phyloP scores from a whole-genome alignment of 1,140 invertebrate genomes.

The Spodoptera litura region DNA sequence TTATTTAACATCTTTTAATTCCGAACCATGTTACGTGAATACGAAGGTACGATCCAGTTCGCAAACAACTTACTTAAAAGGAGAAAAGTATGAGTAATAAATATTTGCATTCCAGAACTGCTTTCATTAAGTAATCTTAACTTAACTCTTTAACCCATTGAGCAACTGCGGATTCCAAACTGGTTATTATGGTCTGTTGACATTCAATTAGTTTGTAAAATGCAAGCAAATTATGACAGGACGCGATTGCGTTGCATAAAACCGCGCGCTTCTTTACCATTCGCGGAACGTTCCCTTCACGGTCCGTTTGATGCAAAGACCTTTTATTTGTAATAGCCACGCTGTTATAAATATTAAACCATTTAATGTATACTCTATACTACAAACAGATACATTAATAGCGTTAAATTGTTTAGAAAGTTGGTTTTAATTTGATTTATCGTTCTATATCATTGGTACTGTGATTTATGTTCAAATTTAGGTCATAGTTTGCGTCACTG shows the following conservation, averaged over 20 bases:
- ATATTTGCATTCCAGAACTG: slow-evolving; percentile 7
- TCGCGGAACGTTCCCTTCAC: slow-evolving; percentile 38
- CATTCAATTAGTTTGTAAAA: slow-evolving; percentile 27
- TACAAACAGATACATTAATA: slow-evolving; percentile 30
- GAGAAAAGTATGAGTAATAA: slow-evolving; percentile 5
- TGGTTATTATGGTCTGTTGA: slow-evolving; percentile 21
- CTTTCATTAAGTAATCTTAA: slow-evolving; percentile 3
- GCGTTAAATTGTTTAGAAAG: slow-evolving; percentile 33
- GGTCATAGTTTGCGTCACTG: slow-evolving; percentile 1
- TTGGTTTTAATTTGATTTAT: slow-evolving; percentile 25
- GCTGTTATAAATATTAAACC: slow-evolving; percentile 40
- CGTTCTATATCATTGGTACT: neutral
- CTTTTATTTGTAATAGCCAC: slow-evolving; percentile 35
- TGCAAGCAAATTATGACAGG: slow-evolving; percentile 17
- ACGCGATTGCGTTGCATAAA: slow-evolving; percentile 39
- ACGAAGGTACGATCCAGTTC: too few species aligned
- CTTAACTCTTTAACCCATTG: slow-evolving; percentile 17
- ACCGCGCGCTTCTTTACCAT: slow-evolving; percentile 32
- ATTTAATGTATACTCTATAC: slow-evolving; percentile 20
- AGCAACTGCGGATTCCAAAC: slow-evolving; percentile 24
- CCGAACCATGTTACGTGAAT: too few species aligned
- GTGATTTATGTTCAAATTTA: neutral
- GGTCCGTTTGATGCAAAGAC: slow-evolving; percentile 30
- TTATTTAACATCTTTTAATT: too few species aligned
- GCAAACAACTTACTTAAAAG: neutral